Conservation (phyloP, 1,140 invertebrate species). For the Nixonia krombeini region DNA sequence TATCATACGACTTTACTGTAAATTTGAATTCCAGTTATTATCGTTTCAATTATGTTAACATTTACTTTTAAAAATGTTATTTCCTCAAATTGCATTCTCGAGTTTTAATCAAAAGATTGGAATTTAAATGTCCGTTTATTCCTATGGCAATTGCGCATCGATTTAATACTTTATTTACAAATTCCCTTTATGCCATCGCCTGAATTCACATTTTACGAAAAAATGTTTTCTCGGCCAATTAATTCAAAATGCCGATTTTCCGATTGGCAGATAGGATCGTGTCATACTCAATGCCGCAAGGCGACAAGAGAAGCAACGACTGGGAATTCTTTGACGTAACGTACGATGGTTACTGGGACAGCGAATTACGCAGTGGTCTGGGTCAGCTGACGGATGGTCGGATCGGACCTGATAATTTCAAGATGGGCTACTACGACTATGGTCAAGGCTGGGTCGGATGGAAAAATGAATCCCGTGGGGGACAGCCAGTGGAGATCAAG, state of each 20-base stretch:
- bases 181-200: too few species aligned
- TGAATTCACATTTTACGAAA: too few species aligned
- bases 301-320: slow-evolving; percentile 78
- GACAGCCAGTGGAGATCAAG: slow-evolving; percentile 79
- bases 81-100: too few species aligned
- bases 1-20: too few species aligned
- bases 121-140: too few species aligned
- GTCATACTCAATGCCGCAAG: slow-evolving; percentile 87
- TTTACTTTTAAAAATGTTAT: too few species aligned
- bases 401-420: slow-evolving; percentile 80
- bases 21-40: too few species aligned
- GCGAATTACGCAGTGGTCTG: slow-evolving; percentile 75
- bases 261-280: slow-evolving; percentile 80
- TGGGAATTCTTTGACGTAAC: slow-evolving; percentile 84
- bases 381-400: slow-evolving; percentile 82
- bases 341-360: slow-evolving; percentile 84
- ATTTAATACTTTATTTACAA: too few species aligned
- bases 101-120: too few species aligned
- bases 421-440: slow-evolving; percentile 75
- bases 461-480: slow-evolving; percentile 83
- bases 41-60: too few species aligned
- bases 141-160: too few species aligned
- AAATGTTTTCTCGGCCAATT: too few species aligned
- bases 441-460: slow-evolving; percentile 92
- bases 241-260: slow-evolving; percentile 26